phyloP scores from a whole-genome alignment of 2,113 vertebrate species.

The Saimiri boliviensis region DNA sequence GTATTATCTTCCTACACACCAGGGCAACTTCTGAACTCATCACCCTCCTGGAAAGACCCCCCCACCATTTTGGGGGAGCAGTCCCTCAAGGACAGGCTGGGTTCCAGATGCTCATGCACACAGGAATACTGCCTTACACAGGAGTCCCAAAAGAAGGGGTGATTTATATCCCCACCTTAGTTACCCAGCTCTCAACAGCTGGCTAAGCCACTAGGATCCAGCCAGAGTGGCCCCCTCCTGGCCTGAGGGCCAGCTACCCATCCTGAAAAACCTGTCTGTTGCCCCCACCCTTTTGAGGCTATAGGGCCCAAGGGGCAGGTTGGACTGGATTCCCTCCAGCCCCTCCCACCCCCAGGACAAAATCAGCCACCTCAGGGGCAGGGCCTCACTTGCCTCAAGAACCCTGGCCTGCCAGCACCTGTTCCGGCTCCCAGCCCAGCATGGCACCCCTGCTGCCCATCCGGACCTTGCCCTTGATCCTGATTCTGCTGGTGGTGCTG shows the following conservation, averaged over 20 bases:
- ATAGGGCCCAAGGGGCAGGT: constrained; percentile 7
- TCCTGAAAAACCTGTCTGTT: constrained; percentile 75
- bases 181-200: background rate
- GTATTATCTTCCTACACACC: background rate
- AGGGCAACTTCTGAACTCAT: background rate
- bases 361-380: background rate
- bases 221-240: background rate
- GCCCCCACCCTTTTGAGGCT: background rate
- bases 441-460: constrained; percentile 18
- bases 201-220: background rate
- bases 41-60: background rate
- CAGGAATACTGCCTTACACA: background rate
- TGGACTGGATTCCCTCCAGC: constrained; percentile 46
- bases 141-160: background rate
- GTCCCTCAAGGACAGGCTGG: too few species aligned
- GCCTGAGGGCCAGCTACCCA: background rate
- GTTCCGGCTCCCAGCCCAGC: background rate
- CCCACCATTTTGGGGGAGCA: background rate
- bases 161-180: background rate
- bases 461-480: background rate
- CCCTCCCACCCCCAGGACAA: constrained; percentile 63
- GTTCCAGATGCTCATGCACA: background rate
- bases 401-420: background rate
- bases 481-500: constrained; percentile 60
- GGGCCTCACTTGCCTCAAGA: constrained; percentile 15